Conservation (phyloP, 2,888 invertebrate species). For the Malthinus seriepunctatus region DNA sequence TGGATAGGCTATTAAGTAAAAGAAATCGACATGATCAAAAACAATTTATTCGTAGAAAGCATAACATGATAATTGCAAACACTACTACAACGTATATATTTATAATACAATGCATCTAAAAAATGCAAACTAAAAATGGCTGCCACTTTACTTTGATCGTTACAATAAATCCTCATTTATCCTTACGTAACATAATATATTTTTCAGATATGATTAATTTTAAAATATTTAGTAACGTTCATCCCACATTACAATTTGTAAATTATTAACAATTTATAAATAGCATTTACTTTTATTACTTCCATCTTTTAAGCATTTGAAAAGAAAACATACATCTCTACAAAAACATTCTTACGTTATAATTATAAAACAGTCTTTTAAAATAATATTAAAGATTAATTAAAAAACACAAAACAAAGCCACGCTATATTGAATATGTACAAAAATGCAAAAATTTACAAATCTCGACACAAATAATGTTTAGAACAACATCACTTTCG, state of each 20-base stretch:
- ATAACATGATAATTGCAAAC: constrained; percentile 33
- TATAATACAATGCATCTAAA: constrained; percentile 21
- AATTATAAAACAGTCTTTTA: constrained; percentile 21
- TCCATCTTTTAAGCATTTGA: constrained; percentile 8
- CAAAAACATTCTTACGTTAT: constrained; percentile 8
- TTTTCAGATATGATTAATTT: constrained; percentile 10
- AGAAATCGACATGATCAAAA: not conserved
- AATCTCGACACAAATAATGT: not conserved
- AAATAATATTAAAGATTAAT: constrained; percentile 8
- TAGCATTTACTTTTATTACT: constrained; percentile 15
- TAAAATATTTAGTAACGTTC: constrained; percentile 6
- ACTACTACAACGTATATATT: constrained; percentile 35
- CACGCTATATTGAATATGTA: not conserved
- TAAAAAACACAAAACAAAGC: not conserved
- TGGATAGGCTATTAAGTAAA: not conserved
- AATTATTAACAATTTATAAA: constrained; percentile 23
- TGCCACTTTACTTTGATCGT: constrained; percentile 12
- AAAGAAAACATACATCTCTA: constrained; percentile 13
- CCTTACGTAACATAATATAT: not conserved
- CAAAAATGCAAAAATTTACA: not conserved
- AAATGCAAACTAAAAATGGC: constrained; percentile 13
- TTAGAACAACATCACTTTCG: not conserved
- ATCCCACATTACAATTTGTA: constrained; percentile 18
- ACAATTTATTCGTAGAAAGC: constrained; percentile 20
- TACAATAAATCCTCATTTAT: not conserved